phyloP scores from a whole-genome alignment of 2,797 vertebrate species.

The Cynopterus sphinx region DNA sequence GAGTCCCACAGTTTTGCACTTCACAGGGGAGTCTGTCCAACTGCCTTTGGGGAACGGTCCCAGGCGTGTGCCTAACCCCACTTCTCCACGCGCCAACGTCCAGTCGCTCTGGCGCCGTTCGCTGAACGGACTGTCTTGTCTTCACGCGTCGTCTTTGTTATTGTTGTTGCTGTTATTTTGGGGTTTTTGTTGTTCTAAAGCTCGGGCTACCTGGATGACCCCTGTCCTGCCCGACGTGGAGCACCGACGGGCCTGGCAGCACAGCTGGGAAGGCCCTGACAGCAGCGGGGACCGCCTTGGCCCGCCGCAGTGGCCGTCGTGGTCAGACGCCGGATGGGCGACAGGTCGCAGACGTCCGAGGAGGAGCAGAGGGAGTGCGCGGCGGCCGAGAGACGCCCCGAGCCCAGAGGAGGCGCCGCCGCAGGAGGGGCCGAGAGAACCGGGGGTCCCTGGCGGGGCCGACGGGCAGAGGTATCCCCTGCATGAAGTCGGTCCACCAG shows the following conservation, averaged over 20 bases:
- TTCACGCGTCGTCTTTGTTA: not conserved
- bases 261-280: too few relatives aligned
- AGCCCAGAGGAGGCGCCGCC: not conserved
- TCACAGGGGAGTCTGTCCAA: not conserved
- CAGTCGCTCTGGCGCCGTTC: not conserved
- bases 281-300: not conserved
- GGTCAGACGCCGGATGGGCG: not conserved
- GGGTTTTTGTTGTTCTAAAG: not conserved
- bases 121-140: not conserved
- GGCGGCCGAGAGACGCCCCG: fast-evolving
- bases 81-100: not conserved
- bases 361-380: not conserved
- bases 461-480: not conserved
- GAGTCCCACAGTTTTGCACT: not conserved
- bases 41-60: not conserved
- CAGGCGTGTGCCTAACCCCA: not conserved
- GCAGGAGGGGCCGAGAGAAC: not conserved
- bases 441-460: not conserved
- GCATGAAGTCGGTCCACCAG: not conserved
- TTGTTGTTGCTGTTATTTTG: too few relatives aligned
- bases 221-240: not conserved
- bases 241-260: not conserved
- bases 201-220: too few relatives aligned
- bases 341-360: not conserved
- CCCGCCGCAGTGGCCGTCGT: fast-evolving